Evolutionary conservation across 2,888 invertebrate species (phyloP), one percentile per base, ranked within the genome.

Genomic region (Zhengitettix transpicula): DNA sequence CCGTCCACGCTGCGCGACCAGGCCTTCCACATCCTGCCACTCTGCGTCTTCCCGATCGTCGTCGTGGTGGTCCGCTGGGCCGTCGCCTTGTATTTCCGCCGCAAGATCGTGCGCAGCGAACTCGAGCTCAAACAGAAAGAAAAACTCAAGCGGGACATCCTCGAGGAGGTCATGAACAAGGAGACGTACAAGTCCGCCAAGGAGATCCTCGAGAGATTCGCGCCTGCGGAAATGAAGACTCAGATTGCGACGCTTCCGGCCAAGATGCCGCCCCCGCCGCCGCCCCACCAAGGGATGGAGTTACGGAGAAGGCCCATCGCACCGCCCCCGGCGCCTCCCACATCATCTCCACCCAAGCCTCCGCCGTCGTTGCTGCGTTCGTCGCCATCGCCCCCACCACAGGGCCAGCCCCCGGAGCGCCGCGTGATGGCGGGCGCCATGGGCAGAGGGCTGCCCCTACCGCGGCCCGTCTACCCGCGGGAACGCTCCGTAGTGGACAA

Each of bases 171-270:
- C 42, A 96, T 92, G 85, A 96, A 98, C 70, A 97, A 87, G 47
- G 97, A 98, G 74, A 97, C 95, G 0, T 99, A 96, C 71, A 98
- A 97, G 77, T 89, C 86, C 68, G 94, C 94, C 9, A 90, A 88
- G 72, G 85, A 87, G 71, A 89, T 95, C 66, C 75, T 95, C 60
- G 87, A 92, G 72, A 89, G 88, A 71, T 94, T 85, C 75, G 93
- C 84, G 62, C 84, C 84, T 28, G 81, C 82, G 65, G 77, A 79
- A 66, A n/a, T 14, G 12, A 47, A 14, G 9, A 47, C 47, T 47
- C n/a, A 14, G 47, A 1, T n/a, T 47, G n/a, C 47, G n/a, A 3
- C n/a, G 47, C 12, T 8, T n/a, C 47, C 47, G 1, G 14, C 12
- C 5, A 47, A 47, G 5, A 8, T 14, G 5, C 8, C 44, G 44